Evolutionary conservation across 35 echinoderm and acorn worm genomes (phyloP), one percentile per base, ranked within the genome.

Genomic region (Holothuria glaberrima): DNA sequence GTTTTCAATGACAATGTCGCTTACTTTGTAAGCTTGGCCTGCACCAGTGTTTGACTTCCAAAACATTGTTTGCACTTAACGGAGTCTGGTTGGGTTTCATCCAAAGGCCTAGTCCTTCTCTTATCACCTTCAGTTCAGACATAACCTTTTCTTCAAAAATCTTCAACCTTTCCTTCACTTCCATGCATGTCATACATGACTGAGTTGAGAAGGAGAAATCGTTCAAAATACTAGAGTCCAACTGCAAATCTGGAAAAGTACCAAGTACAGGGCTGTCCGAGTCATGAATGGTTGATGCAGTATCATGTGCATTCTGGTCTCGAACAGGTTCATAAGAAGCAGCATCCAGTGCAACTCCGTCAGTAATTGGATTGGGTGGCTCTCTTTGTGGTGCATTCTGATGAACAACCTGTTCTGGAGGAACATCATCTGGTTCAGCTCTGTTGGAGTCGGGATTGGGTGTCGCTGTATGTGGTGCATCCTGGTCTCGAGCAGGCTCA

Each of bases 21-120:
- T 75, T 21, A 75, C 71, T 75, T 45, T 32, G 71, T 75, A 75
- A 29, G 63, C 63, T 66, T 66, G 63, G 63, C 63, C 71, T 75
- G 71, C 34, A 35, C 27, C 71, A 35, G 71, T 75, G 71, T 75
- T 32, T 45, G n/a, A n/a, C n/a, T n/a, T 21, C 63, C 10, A 66
- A 66, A 75, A 75, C 71, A 6, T 35, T 75, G 71, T 35, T 31
- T 31, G 19, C 71, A 32, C 21, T 45, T 75, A 75, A 31, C 30
- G 21, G 34, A 5, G 30, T 45, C 71, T 75, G 30, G 29, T 75
- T 45, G 36, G 71, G 71, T 75, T 28, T 45, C 18, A 45, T 75
- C 71, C 30, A 45, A 20, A 75, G 30, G 20, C 71, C 71, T 31
- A 75, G 29, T 4, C 71, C 29, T 45, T 75, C 71, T 31, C 71